These are phyloP conservation scores for Pimephales promelas DNA, from an alignment of 2,113 vertebrate genomes.

Conservation along the genomic window DNA sequence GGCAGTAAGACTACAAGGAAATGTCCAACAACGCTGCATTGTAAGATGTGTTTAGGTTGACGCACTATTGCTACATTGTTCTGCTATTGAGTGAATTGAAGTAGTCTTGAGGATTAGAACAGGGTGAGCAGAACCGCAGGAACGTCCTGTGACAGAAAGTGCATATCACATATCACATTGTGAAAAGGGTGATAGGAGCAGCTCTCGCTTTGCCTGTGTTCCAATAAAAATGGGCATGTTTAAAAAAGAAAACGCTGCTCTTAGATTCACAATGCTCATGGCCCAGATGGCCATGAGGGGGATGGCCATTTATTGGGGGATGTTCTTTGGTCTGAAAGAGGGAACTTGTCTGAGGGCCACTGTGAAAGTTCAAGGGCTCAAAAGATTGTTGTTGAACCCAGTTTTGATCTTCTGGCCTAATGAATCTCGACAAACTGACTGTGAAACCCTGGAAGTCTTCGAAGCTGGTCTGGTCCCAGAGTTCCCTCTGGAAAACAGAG, in stretches of 20 bases:
- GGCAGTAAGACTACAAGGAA: not conserved
- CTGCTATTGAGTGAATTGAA: constrained; percentile 20
- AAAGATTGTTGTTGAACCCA: not conserved
- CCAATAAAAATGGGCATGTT: not conserved
- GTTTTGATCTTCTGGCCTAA: not conserved
- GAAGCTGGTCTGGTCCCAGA: not conserved
- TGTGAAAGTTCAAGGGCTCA: not conserved
- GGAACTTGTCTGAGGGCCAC: not conserved
- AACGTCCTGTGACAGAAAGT: not conserved
- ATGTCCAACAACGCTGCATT: constrained; percentile 12
- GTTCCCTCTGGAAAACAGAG: not conserved
- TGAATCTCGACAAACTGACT: not conserved
- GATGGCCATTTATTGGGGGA: not conserved
- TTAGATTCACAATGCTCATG: not conserved
- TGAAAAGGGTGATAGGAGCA: constrained; percentile 15
- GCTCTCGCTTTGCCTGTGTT: not conserved
- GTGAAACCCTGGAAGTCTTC: not conserved
- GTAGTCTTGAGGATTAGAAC: constrained; percentile 1
- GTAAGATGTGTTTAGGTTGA: not conserved
- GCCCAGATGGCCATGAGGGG: not conserved
- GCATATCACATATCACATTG: constrained; percentile 7
- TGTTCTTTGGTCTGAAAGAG: constrained; percentile 9
- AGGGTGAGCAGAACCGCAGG: not conserved
- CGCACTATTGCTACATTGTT: constrained; percentile 20
- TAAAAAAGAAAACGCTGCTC: not conserved